Percentiles rank a stretch among this genome's conserved stretches.
Evolutionary conservation across 1,140 invertebrate genomes (phyloP).

Genomic region (Zaprionus lachaisei): DNA sequence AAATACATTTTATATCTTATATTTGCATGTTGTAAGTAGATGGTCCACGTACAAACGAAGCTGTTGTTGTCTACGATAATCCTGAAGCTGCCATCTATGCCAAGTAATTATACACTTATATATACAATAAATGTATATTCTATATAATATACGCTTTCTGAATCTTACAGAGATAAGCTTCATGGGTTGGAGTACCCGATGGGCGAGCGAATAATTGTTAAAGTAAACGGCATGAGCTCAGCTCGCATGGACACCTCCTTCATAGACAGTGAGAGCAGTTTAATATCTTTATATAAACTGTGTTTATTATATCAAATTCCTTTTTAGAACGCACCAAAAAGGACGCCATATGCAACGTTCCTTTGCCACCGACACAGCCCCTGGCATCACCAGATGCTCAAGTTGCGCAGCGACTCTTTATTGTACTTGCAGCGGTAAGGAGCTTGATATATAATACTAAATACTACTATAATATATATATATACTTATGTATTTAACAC

Average conservation of each 20-base stretch:
- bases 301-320: background rate
- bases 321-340: conserved; percentile 75
- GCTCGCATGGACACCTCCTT: conserved; percentile 81
- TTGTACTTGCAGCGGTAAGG: conserved; percentile 78
- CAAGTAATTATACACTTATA: conserved; percentile 57
- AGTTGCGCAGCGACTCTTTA: conserved; percentile 81
- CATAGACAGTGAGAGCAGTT: conserved; percentile 67
- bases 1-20: no score
- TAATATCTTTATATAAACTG: background rate
- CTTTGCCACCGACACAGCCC: conserved; percentile 90
- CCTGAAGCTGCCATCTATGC: conserved; percentile 91
- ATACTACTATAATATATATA: background rate
- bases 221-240: conserved; percentile 86
- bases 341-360: conserved; percentile 86
- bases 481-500: conserved; percentile 77
- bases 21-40: conserved; percentile 37
- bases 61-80: conserved; percentile 90
- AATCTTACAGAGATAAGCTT: conserved; percentile 89
- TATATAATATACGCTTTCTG: background rate
- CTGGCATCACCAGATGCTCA: conserved; percentile 89
- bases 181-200: conserved; percentile 95
- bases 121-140: background rate
- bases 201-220: conserved; percentile 91
- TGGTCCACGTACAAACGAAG: conserved; percentile 83
- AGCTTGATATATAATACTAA: background rate